phyloP scores from a whole-genome alignment of 2,113 vertebrate genomes.

The Paradoxurus hermaphroditus region DNA sequence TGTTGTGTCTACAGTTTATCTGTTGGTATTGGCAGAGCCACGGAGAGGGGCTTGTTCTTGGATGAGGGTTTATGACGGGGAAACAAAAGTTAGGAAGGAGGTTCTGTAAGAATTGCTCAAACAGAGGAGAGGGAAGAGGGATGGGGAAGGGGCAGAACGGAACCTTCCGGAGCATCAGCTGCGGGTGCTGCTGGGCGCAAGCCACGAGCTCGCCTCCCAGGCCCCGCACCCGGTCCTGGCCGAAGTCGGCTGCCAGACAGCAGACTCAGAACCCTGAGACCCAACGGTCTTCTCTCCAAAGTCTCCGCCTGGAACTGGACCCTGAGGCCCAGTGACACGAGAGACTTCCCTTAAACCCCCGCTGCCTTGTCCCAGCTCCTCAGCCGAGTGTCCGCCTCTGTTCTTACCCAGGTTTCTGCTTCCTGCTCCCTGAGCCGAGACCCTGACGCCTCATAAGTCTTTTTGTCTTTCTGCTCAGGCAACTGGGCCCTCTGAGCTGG shows the following conservation, averaged over 20 bases:
- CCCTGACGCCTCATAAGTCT: background rate
- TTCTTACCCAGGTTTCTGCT: background rate
- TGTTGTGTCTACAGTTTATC: background rate
- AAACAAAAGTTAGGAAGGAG: background rate
- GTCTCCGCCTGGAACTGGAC: background rate
- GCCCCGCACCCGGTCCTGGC: background rate
- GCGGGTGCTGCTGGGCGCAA: rapidly evolving
- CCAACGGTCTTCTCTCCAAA: background rate
- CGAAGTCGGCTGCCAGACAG: rapidly evolving
- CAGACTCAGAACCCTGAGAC: background rate
- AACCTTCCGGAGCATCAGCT: background rate
- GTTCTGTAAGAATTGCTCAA: background rate
- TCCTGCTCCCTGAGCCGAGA: background rate
- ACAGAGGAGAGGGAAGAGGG: background rate
- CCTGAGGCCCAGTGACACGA: background rate
- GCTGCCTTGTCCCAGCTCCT: too few species aligned
- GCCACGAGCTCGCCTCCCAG: background rate
- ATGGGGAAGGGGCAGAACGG: rapidly evolving
- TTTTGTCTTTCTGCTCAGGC: background rate
- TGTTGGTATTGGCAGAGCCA: background rate
- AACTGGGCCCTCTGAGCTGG: rapidly evolving
- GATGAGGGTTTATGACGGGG: background rate
- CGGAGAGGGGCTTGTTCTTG: background rate
- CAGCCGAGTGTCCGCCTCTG: background rate
- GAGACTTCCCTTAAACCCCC: too few species aligned